Evolutionary conservation across 2,113 vertebrate species (phyloP).

Genomic region (Haemorhous mexicanus): DNA sequence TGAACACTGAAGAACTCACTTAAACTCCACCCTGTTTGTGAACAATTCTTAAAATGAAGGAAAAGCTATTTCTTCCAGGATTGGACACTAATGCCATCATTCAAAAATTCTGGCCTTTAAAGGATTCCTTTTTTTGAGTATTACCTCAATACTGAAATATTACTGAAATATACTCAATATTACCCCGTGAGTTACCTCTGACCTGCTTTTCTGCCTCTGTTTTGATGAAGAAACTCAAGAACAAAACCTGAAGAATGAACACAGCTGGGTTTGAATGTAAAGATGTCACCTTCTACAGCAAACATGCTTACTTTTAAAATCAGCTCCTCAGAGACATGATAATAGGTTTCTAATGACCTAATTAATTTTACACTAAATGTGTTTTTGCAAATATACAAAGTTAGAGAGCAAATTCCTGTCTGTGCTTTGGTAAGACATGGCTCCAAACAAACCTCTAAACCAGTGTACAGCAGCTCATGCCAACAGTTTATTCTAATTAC

Average conservation of each 20-base stretch:
- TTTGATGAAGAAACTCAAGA: background rate
- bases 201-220: background rate
- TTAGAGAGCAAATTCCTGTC: conserved; percentile 33
- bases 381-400: conserved; percentile 8
- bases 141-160: background rate
- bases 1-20: background rate
- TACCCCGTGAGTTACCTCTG: background rate
- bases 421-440: conserved; percentile 23
- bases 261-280: background rate
- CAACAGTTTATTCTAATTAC: conserved; percentile 31
- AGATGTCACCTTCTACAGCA: background rate
- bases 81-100: background rate
- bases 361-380: conserved; percentile 50
- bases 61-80: background rate
- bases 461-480: background rate
- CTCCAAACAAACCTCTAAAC: conserved; percentile 29
- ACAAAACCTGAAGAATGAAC: background rate
- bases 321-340: background rate
- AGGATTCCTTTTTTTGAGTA: background rate
- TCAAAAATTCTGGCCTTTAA: background rate
- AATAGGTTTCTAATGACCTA: conserved; percentile 50
- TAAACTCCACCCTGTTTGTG: background rate
- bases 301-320: background rate
- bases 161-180: no score
- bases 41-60: background rate